These are phyloP conservation scores for Oncorhynchus masou DNA, from an alignment of 2,113 vertebrate genomes.

Conservation along the genomic window DNA sequence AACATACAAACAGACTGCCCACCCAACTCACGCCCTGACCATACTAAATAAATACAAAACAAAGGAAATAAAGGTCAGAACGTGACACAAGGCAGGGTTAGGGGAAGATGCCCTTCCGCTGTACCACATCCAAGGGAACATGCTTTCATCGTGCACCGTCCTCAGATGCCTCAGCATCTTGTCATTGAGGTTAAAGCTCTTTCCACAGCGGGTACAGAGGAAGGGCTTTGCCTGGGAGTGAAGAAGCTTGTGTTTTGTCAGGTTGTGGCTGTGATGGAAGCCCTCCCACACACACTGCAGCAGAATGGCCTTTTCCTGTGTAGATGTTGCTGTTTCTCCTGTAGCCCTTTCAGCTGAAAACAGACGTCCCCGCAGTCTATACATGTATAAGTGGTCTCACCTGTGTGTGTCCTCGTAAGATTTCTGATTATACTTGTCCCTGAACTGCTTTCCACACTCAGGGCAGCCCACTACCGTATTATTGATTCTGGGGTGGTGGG, in stretches of 20 bases:
- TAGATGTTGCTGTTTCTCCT: constrained; percentile 13
- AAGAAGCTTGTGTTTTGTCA: constrained; percentile 10
- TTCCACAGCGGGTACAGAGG: constrained; percentile 12
- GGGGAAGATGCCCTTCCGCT: background rate
- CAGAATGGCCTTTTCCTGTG: constrained; percentile 13
- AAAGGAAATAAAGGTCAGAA: no score
- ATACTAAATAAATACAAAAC: no score
- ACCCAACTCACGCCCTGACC: no score
- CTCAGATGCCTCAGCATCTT: constrained; percentile 3
- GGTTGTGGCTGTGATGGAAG: constrained; percentile 11
- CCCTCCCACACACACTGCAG: constrained; percentile 15
- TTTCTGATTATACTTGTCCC: background rate
- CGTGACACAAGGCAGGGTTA: background rate
- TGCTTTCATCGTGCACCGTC: background rate
- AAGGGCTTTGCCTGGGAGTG: constrained; percentile 12
- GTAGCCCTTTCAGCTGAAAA: background rate
- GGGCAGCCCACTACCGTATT: background rate
- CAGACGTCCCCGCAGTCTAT: background rate
- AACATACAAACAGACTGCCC: no score
- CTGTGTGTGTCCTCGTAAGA: background rate
- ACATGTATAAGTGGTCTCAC: background rate
- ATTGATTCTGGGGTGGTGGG: background rate
- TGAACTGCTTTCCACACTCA: background rate
- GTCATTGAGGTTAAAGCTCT: constrained; percentile 11
- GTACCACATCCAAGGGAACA: no score